Percentiles rank a stretch among this genome's conserved stretches.
These are phyloP conservation scores for Ericerus pela DNA, from an alignment of 1,140 invertebrate species.

Conservation along the genomic window DNA sequence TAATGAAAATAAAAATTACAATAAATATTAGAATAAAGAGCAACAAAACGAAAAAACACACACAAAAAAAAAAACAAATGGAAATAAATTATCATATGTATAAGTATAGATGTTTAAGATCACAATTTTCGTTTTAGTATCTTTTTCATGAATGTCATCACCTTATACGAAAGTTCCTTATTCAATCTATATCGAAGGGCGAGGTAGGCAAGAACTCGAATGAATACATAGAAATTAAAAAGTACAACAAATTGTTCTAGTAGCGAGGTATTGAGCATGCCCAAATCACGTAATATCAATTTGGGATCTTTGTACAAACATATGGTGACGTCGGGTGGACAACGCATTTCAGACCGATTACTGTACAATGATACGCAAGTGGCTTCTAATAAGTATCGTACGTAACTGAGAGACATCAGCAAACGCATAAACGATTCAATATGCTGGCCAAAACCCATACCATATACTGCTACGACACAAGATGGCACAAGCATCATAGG, in stretches of 20 bases:
- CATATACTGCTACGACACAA: conserved; percentile 31
- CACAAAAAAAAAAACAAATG: background rate
- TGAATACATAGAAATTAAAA: conserved; percentile 31
- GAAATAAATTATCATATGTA: no score
- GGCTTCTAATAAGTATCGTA: conserved; percentile 40
- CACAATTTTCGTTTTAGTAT: conserved; percentile 31
- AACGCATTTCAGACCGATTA: conserved; percentile 26
- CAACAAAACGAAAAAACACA: background rate
- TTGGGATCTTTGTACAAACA: conserved; percentile 25
- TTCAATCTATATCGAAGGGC: conserved; percentile 32
- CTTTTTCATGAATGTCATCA: conserved; percentile 33
- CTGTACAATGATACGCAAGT: conserved; percentile 38
- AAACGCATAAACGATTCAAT: conserved; percentile 38
- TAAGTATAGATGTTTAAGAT: no score
- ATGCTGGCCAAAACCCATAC: conserved; percentile 30
- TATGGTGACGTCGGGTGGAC: conserved; percentile 19
- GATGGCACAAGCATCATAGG: conserved; percentile 30
- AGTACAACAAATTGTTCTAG: conserved; percentile 32
- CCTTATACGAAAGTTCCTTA: conserved; percentile 33
- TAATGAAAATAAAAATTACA: no score
- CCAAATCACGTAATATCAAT: conserved; percentile 34
- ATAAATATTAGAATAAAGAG: no score
- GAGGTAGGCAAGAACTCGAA: conserved; percentile 33
- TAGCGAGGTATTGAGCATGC: conserved; percentile 28
- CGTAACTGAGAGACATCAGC: conserved; percentile 39